Conservation (phyloP, 1,140 invertebrate genomes). For the Augochlora pura region DNA sequence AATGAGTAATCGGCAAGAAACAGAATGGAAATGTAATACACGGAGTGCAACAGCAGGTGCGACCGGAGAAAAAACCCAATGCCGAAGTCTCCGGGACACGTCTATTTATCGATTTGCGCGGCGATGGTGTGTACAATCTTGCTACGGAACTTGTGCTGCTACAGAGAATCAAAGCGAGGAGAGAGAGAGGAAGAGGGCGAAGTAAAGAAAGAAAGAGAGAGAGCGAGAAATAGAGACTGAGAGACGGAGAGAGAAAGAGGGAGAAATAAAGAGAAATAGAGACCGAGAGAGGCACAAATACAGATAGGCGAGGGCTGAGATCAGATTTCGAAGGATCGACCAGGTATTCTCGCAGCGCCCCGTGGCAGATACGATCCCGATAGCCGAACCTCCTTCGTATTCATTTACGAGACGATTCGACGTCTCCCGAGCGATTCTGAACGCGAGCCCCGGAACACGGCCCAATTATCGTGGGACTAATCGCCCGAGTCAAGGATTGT, state of each 20-base stretch:
- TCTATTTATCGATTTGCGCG: conserved; percentile 39
- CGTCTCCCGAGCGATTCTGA: too few species aligned
- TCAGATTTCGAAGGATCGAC: conserved; percentile 35
- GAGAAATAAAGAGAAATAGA: too few species aligned
- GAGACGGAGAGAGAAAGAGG: too few species aligned
- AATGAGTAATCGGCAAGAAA: neutral
- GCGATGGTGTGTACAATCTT: conserved; percentile 29
- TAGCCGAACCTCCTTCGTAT: neutral
- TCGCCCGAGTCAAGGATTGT: neutral
- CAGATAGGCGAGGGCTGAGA: neutral
- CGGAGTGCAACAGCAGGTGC: neutral
- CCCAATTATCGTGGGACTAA: neutral
- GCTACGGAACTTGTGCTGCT: conserved; percentile 4
- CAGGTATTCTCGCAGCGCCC: neutral
- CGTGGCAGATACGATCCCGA: neutral
- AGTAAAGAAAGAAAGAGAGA: neutral
- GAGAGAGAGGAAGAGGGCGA: too few species aligned
- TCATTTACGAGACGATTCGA: too few species aligned
- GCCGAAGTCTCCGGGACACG: conserved; percentile 15
- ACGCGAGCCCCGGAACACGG: too few species aligned
- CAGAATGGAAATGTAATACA: neutral
- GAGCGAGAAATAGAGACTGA: too few species aligned
- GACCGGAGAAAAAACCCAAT: conserved; percentile 1
- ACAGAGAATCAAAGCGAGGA: neutral
- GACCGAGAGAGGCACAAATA: too few species aligned